Percentiles rank a stretch among this genome's conserved stretches.
phyloP scores from a whole-genome alignment of 2,888 invertebrate genomes.

The Margaritifera margaritifera region DNA sequence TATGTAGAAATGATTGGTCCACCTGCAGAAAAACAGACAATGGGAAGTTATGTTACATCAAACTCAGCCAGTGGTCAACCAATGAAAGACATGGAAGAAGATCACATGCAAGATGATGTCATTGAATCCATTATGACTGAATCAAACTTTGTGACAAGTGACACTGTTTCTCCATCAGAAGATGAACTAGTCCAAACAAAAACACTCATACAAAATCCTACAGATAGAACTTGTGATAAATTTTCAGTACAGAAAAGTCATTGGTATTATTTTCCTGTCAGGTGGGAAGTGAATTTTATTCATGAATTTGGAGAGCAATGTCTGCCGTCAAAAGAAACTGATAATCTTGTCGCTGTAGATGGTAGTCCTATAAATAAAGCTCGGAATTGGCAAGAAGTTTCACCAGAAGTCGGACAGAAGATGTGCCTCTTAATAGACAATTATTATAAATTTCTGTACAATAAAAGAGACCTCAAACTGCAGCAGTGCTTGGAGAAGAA shows the following conservation, averaged over 20 bases:
- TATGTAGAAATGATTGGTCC: constrained; percentile 50
- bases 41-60: neutral
- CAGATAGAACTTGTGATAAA: neutral
- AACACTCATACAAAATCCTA: neutral
- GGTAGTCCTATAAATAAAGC: constrained; percentile 52
- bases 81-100: too few species aligned
- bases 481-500: constrained; percentile 23
- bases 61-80: too few species aligned
- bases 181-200: neutral
- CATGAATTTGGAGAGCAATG: constrained; percentile 57
- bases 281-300: constrained; percentile 49
- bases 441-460: constrained; percentile 27
- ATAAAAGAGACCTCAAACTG: constrained; percentile 28
- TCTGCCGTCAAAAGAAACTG: constrained; percentile 48
- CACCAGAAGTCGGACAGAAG: constrained; percentile 36
- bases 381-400: constrained; percentile 61
- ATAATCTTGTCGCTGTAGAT: constrained; percentile 33
- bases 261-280: constrained; percentile 56
- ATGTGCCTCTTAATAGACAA: constrained; percentile 50
- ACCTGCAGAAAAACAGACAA: constrained; percentile 18
- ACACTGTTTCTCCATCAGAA: neutral
- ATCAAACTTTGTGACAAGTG: too few species aligned
- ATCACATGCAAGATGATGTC: too few species aligned
- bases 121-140: too few species aligned
- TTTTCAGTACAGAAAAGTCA: neutral